Conservation (phyloP, 2,797 vertebrate genomes). For the Gambusia yucatana region DNA sequence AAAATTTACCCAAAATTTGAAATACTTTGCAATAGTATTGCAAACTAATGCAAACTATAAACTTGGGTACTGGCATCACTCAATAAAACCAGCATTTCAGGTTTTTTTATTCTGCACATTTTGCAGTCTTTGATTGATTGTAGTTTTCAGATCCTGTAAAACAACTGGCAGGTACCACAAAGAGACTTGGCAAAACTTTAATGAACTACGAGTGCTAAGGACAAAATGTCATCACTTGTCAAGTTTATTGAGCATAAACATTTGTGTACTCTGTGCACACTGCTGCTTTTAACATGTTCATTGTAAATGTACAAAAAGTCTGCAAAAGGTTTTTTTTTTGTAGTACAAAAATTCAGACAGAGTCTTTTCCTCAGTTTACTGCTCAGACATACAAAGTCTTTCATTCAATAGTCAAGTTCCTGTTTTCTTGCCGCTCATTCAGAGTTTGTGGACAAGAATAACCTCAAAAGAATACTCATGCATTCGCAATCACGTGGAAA, state of each 20-base stretch:
- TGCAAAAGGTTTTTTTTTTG: not conserved
- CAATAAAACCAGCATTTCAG: not conserved
- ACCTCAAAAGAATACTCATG: conserved; percentile 40
- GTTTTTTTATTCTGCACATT: not conserved
- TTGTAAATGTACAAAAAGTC: conserved; percentile 27
- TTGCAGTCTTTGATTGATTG: not conserved
- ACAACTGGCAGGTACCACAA: not conserved
- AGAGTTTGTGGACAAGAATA: conserved; percentile 53
- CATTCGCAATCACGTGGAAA: conserved; percentile 13
- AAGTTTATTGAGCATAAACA: conserved; percentile 5
- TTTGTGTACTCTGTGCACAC: conserved; percentile 6
- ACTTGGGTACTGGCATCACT: not conserved
- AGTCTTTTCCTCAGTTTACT: conserved; percentile 17
- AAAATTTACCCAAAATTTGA: not conserved
- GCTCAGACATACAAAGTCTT: conserved; percentile 40
- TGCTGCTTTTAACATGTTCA: conserved; percentile 2
- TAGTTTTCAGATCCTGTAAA: not conserved
- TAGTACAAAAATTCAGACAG: conserved; percentile 9
- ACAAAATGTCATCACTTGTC: conserved; percentile 19
- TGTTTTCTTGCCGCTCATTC: conserved; percentile 72
- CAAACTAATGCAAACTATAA: not conserved
- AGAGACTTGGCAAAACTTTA: not conserved
- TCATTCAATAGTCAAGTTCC: conserved; percentile 61
- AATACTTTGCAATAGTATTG: not conserved
- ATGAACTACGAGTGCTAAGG: not conserved